phyloP scores from a whole-genome alignment of 1,140 invertebrate species.

The Drosophila nigrodunni region DNA sequence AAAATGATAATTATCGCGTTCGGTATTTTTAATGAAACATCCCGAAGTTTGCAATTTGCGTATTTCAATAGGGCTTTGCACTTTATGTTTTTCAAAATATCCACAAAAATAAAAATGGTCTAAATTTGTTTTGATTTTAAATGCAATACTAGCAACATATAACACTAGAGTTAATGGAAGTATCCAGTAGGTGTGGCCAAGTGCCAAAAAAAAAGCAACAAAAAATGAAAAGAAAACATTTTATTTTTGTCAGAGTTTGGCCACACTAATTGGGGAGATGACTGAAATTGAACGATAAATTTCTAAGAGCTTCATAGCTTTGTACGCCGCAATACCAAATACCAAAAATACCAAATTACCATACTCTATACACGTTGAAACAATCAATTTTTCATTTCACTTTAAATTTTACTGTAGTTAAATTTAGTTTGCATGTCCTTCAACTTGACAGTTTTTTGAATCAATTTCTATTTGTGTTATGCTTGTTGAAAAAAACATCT shows the following conservation, averaged over 20 bases:
- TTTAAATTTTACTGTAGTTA: conserved; percentile 21
- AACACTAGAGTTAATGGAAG: background rate
- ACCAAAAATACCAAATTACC: background rate
- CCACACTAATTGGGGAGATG: conserved; percentile 7
- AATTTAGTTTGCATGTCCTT: conserved; percentile 43
- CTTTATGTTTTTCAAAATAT: conserved; percentile 74
- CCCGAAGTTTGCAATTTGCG: background rate
- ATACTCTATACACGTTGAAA: conserved; percentile 3
- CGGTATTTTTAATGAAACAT: conserved; percentile 10
- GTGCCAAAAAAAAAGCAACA: conserved; percentile 14
- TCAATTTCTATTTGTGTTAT: conserved; percentile 23
- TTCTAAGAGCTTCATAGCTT: conserved; percentile 4
- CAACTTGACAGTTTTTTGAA: conserved; percentile 30
- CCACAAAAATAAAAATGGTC: conserved; percentile 9
- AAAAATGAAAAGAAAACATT: background rate
- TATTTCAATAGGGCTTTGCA: conserved; percentile 20
- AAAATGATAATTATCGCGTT: conserved; percentile 12
- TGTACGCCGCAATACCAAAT: conserved; percentile 12
- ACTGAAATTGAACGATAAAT: conserved; percentile 13
- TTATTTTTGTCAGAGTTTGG: no score
- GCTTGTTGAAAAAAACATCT: conserved; percentile 23
- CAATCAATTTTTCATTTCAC: background rate
- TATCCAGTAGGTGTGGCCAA: conserved; percentile 5
- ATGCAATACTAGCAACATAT: conserved; percentile 21
- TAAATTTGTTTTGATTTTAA: background rate